Evolutionary conservation across 1,140 invertebrate species (phyloP).

Genomic region (Philopotamus ludificatus): DNA sequence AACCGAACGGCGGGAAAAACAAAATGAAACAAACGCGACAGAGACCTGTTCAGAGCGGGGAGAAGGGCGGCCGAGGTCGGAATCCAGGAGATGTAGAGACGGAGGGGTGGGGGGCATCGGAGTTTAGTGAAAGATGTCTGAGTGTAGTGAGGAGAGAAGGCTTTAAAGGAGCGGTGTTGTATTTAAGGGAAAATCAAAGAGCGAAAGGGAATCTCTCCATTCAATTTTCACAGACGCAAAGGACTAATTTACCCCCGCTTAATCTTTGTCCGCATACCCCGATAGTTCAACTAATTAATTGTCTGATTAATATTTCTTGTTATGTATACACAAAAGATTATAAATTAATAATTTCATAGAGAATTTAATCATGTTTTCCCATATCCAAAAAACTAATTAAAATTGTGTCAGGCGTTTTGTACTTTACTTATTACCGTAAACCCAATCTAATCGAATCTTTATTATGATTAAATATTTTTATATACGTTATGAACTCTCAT

Average conservation of each 20-base stretch:
- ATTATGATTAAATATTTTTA: too few relatives aligned
- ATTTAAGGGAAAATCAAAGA: constrained; percentile 17
- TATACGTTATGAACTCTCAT: too few relatives aligned
- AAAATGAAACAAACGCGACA: constrained; percentile 21
- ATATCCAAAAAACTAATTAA: too few relatives aligned
- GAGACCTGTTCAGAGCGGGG: background rate
- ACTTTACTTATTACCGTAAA: too few relatives aligned
- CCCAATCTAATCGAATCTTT: too few relatives aligned
- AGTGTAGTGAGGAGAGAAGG: background rate
- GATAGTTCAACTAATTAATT: too few relatives aligned
- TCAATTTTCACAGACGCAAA: constrained; percentile 18
- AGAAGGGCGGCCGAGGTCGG: background rate
- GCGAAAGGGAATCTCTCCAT: constrained; percentile 1
- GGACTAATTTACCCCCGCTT: constrained; percentile 23
- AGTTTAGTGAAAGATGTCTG: background rate
- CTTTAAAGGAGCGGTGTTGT: constrained; percentile 12
- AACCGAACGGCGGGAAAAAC: constrained; percentile 17
- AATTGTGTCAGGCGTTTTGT: too few relatives aligned
- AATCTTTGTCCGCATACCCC: background rate
- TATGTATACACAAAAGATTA: too few relatives aligned
- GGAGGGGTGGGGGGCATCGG: background rate
- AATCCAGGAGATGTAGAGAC: background rate
- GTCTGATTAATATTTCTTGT: too few relatives aligned
- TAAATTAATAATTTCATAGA: too few relatives aligned
- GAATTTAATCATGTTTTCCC: too few relatives aligned